Base-by-base conservation (phyloP, 2,888 invertebrate species). In the Lepidocyrtinus sp. region DNA sequence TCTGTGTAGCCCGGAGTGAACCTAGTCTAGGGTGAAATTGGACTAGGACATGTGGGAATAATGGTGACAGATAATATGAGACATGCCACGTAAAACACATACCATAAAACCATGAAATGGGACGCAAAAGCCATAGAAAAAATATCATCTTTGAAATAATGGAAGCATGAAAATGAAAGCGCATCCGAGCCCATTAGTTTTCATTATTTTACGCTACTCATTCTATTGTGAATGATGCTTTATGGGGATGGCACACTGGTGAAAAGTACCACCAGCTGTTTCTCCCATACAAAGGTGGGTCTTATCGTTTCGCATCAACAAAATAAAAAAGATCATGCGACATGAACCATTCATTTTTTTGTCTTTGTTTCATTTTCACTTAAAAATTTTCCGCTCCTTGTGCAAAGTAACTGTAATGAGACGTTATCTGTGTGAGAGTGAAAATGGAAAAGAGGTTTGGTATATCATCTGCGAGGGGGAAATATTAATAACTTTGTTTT, bases 161-260 rank as follows among this genome's bases (percentile, higher is more conserved):
- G 77, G 73, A 73, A 73, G 69, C 82, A 74, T 78, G 70, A 64
- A 73, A 77, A 71, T 67, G 77, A 68, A 79, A 82, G 12, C 36
- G 12, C 71, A 72, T 72, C 67, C 75, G 59, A 69, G 59, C 69
- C 75, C 82, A 82, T 82, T 82, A 79, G 75, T 82, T 82, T 82
- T 82, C 82, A 82, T 82, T 79, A 82, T 64, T 24, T 26, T 55
- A 17, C 45, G 65, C 65, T 75, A 36, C 12, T 36, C 36, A 36
- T 36, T 7, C 36, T 7, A 36, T 12, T 36, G 12, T 12, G 36
- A 36, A 36, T 36, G 12, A 5, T 5, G 12, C 36, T 12, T 36
- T 7, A 7, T 36, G 36, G 5, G 36, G 12, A 36, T 7, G 5
- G 36, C 12, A 36, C 36, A 36, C 5, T 36, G 36, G 5, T 36